phyloP scores from a whole-genome alignment of 2,797 vertebrate species.

The Gorsachius magnificus region DNA sequence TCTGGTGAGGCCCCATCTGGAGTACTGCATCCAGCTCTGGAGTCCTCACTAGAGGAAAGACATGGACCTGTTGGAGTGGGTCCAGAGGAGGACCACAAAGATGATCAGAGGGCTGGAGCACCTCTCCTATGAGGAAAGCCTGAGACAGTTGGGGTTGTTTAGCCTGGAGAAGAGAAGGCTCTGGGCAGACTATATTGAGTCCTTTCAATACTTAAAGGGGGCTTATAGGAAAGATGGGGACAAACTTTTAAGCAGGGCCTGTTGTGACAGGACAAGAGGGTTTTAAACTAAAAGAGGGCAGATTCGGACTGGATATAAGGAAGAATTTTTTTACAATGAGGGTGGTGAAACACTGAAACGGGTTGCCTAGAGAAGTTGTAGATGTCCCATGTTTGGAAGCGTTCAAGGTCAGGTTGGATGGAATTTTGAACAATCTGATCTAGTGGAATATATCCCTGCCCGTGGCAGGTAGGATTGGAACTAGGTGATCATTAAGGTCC shows the following conservation, averaged over 20 bases:
- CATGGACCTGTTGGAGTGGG: rapidly evolving
- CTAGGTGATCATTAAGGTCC: not conserved
- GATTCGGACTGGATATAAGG: not conserved
- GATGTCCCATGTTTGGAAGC: rapidly evolving
- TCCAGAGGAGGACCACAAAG: not conserved
- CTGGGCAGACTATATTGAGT: not conserved
- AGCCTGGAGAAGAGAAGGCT: not conserved
- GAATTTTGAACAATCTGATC: not conserved
- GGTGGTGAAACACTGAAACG: not conserved
- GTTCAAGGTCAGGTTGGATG: not conserved
- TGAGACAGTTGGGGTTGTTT: not conserved
- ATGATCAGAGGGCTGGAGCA: not conserved
- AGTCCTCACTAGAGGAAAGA: not conserved
- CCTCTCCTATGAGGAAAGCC: not conserved
- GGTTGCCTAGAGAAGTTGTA: not conserved
- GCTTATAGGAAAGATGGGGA: not conserved
- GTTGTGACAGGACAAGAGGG: not conserved
- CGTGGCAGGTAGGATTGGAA: not conserved
- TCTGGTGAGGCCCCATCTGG: not conserved
- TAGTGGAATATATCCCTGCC: not conserved
- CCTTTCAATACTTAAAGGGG: not conserved
- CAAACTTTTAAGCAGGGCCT: not conserved
- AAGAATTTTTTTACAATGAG: not conserved
- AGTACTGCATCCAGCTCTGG: not conserved
- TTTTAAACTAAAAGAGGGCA: not conserved